These are phyloP conservation scores for Onchidella celtica DNA, from an alignment of 2,888 invertebrate species.

Conservation along the genomic window DNA sequence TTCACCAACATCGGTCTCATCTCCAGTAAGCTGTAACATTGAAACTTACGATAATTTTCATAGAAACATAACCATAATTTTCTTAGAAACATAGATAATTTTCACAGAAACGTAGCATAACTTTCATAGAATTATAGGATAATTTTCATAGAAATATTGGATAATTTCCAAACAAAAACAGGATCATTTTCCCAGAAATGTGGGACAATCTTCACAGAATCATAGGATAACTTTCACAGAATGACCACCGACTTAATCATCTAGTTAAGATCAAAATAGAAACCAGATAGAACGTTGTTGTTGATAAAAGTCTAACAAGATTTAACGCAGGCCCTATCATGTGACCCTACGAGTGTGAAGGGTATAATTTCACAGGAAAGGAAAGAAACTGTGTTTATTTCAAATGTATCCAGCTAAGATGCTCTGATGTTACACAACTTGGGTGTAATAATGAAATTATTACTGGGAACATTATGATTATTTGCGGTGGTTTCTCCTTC, in stretches of 20 bases:
- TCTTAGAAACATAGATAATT: background rate
- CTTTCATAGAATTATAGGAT: background rate
- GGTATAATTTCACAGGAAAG: no score
- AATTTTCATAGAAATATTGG: background rate
- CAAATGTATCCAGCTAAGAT: no score
- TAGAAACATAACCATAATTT: background rate
- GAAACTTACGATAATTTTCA: background rate
- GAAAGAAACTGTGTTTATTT: no score
- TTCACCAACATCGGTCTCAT: slow-evolving; percentile 46
- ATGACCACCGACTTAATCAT: background rate
- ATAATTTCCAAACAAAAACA: background rate
- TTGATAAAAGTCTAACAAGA: no score
- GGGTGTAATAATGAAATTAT: no score
- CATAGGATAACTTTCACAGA: background rate
- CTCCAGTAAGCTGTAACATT: slow-evolving; percentile 46
- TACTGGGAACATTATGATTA: no score
- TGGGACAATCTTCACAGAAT: background rate
- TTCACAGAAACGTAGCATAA: background rate
- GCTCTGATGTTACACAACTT: no score
- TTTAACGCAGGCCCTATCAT: no score
- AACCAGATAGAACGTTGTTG: no score
- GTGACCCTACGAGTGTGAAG: no score
- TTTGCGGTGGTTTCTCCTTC: no score
- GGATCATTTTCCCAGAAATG: background rate
- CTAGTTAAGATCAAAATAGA: background rate